Evolutionary conservation across 2,888 invertebrate genomes (phyloP).

Genomic region (Automeris io): DNA sequence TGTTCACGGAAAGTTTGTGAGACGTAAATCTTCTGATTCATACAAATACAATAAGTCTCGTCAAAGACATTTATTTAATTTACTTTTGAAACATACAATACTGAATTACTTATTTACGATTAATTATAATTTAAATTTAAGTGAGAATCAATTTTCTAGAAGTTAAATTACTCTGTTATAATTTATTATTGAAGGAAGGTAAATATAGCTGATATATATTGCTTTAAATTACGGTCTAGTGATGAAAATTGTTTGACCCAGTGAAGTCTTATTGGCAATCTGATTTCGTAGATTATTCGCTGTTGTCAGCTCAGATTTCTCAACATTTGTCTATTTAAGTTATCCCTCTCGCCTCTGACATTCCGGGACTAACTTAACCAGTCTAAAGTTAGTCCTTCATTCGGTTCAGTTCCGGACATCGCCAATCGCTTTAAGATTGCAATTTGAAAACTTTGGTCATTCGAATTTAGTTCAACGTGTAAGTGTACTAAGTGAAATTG

Average conservation of each 20-base stretch:
- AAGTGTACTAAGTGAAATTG: no score
- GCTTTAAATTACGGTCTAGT: background rate
- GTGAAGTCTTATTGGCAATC: background rate
- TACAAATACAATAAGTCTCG: conserved; percentile 2
- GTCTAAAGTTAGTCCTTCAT: conserved; percentile 31
- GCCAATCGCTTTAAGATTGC: conserved; percentile 30
- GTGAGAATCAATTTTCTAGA: no score
- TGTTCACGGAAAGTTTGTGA: conserved; percentile 1
- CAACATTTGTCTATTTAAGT: conserved; percentile 43
- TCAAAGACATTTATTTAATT: conserved; percentile 4
- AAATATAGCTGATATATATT: no score
- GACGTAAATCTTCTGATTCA: conserved; percentile 3
- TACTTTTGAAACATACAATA: background rate
- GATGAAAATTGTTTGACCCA: background rate
- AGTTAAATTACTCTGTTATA: no score
- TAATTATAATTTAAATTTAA: no score
- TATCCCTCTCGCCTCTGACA: conserved; percentile 20
- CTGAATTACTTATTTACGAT: background rate
- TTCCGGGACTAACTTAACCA: conserved; percentile 27
- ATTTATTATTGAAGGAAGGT: no score
- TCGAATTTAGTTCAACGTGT: conserved; percentile 12
- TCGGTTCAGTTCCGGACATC: conserved; percentile 28
- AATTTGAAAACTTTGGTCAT: conserved; percentile 25
- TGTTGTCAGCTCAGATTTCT: conserved; percentile 8
- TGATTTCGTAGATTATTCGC: background rate